These are phyloP conservation scores for Melangyna quadrimaculata DNA, from an alignment of 2,888 invertebrate genomes.

Conservation along the genomic window DNA sequence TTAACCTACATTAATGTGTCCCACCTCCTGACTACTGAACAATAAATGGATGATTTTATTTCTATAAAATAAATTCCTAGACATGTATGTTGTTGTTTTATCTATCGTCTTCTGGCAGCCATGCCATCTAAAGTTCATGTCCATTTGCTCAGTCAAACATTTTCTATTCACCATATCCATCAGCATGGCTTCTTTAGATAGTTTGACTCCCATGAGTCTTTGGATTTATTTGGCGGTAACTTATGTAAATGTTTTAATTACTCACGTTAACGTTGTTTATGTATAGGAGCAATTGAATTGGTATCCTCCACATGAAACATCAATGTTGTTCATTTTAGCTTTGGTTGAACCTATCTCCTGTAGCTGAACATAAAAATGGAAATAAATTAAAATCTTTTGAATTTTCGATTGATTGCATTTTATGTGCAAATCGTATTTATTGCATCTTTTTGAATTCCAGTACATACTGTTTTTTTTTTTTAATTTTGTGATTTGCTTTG, in stretches of 20 bases:
- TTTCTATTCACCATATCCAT: conserved; percentile 6
- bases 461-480: not conserved
- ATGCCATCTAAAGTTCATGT: conserved; percentile 37
- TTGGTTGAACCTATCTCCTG: conserved; percentile 16
- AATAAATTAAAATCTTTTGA: conserved; percentile 50
- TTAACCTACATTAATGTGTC: conserved; percentile 29
- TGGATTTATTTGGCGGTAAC: conserved; percentile 26
- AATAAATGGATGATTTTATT: conserved; percentile 5
- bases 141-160: conserved; percentile 15
- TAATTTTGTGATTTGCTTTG: not conserved
- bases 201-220: conserved; percentile 3
- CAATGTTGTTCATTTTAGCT: not conserved
- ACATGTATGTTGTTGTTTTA: not conserved
- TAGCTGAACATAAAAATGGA: conserved; percentile 12
- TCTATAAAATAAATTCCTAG: not conserved
- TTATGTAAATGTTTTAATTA: conserved; percentile 58
- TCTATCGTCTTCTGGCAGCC: not conserved
- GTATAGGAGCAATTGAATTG: conserved; percentile 1
- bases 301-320: conserved; percentile 3
- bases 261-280: too few species aligned
- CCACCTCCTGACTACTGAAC: conserved; percentile 50
- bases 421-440: conserved; percentile 38
- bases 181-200: not conserved
- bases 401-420: conserved; percentile 38
- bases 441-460: conserved; percentile 3